Evolutionary conservation across 2,888 invertebrate species (phyloP).

Genomic region (Hypselothyrea guttata): DNA sequence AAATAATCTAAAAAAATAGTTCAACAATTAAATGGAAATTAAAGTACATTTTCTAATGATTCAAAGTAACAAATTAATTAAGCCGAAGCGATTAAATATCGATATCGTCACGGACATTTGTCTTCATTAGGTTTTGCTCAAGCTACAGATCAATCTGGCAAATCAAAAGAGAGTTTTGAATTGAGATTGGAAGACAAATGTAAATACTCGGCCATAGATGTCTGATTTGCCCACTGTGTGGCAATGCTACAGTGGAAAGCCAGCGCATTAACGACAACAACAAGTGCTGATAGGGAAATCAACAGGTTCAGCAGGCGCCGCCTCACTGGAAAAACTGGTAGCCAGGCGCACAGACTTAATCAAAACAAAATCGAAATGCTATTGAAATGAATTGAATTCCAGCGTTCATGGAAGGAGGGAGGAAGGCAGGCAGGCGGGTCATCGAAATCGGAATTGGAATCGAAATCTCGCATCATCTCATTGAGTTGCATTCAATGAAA

Average conservation of each 20-base stretch:
- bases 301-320: slow-evolving; percentile 70
- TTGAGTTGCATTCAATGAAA: slow-evolving; percentile 61
- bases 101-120: slow-evolving; percentile 54
- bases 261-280: slow-evolving; percentile 35
- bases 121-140: slow-evolving; percentile 65
- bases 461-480: slow-evolving; percentile 12
- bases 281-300: slow-evolving; percentile 70
- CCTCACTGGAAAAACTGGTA: slow-evolving; percentile 68
- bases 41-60: slow-evolving; percentile 19
- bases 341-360: slow-evolving; percentile 53
- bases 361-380: slow-evolving; percentile 53
- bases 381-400: slow-evolving; percentile 33
- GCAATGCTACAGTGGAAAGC: slow-evolving; percentile 52
- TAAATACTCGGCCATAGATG: slow-evolving; percentile 65
- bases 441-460: background rate
- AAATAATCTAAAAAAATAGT: background rate
- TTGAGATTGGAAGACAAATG: slow-evolving; percentile 30
- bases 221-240: slow-evolving; percentile 55
- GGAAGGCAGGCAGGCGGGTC: background rate
- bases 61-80: slow-evolving; percentile 58
- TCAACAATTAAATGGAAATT: slow-evolving; percentile 40
- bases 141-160: slow-evolving; percentile 72
- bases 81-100: slow-evolving; percentile 45
- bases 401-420: slow-evolving; percentile 38
- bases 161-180: slow-evolving; percentile 27